These are phyloP conservation scores for Drosophila anomelani DNA, from an alignment of 2,888 invertebrate species.

Conservation along the genomic window DNA sequence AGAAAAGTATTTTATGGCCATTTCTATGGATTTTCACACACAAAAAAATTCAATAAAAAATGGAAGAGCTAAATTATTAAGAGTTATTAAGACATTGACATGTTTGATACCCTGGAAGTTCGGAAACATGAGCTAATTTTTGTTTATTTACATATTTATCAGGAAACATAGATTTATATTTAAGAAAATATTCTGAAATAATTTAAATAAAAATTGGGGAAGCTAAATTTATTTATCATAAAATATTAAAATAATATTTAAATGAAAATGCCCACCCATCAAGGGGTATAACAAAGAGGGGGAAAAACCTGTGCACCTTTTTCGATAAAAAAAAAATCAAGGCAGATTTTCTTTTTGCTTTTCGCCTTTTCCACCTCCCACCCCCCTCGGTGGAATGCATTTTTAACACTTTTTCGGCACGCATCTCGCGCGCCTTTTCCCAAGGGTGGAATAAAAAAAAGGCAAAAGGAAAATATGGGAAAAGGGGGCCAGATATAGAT, in stretches of 20 bases:
- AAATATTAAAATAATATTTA: background rate
- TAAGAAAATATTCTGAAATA: no score
- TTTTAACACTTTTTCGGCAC: slow-evolving; percentile 66
- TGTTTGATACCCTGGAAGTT: background rate
- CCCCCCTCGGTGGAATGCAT: slow-evolving; percentile 46
- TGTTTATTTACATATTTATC: background rate
- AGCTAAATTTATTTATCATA: no score
- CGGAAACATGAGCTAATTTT: background rate
- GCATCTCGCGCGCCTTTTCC: slow-evolving; percentile 51
- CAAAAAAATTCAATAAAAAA: background rate
- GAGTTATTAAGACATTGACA: background rate
- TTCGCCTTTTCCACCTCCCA: slow-evolving; percentile 8
- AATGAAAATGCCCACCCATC: background rate
- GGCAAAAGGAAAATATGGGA: background rate
- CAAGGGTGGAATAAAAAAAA: slow-evolving; percentile 56
- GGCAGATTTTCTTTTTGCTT: slow-evolving; percentile 13
- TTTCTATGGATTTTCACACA: slow-evolving; percentile 16
- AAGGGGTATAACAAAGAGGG: background rate
- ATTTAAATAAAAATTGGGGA: no score
- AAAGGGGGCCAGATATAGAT: background rate
- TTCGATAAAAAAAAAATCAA: slow-evolving; percentile 55
- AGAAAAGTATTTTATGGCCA: slow-evolving; percentile 19
- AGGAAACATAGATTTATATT: background rate
- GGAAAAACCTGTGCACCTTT: slow-evolving; percentile 3
- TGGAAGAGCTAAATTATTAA: background rate